These are phyloP conservation scores for Parauchenoglanis punctatus DNA, from an alignment of 2,797 vertebrate species.

Conservation along the genomic window DNA sequence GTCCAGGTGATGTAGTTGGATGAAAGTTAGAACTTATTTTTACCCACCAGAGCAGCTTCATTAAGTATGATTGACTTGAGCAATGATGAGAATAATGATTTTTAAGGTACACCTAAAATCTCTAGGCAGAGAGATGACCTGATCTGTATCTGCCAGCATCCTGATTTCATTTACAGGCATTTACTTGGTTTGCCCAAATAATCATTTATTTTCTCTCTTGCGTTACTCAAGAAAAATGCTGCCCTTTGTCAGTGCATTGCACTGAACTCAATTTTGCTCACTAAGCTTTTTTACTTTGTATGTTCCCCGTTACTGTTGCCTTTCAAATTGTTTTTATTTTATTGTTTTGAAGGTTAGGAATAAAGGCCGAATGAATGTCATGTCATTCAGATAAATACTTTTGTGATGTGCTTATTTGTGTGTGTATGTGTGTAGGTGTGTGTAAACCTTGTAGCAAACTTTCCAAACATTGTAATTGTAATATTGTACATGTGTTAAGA, in stretches of 20 bases:
- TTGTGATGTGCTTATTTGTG: slow-evolving; percentile 2
- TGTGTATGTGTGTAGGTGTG: background rate
- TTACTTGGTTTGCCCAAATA: background rate
- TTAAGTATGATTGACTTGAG: background rate
- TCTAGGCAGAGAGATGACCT: slow-evolving; percentile 2
- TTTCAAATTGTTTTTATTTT: slow-evolving; percentile 58
- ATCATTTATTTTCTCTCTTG: slow-evolving; percentile 54
- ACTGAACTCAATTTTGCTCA: slow-evolving; percentile 64
- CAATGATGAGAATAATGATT: slow-evolving; percentile 12
- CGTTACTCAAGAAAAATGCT: slow-evolving; percentile 68
- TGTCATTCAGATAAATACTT: slow-evolving; percentile 36
- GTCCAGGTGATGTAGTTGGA: background rate
- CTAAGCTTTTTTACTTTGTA: slow-evolving; percentile 58
- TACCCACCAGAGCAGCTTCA: background rate
- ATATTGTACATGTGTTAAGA: background rate
- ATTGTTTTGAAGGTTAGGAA: slow-evolving; percentile 70
- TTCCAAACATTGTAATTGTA: background rate
- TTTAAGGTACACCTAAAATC: slow-evolving; percentile 53
- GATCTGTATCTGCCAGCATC: background rate
- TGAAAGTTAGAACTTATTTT: background rate
- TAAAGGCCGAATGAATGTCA: slow-evolving; percentile 56
- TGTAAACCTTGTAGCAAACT: background rate
- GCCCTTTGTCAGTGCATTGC: slow-evolving; percentile 65
- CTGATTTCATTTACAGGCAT: slow-evolving; percentile 43
- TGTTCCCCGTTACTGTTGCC: slow-evolving; percentile 61